Percentiles rank a stretch among this genome's conserved stretches.
These are phyloP conservation scores for Tonatia bakeri DNA, from an alignment of 2,113 vertebrate genomes.

Conservation along the genomic window DNA sequence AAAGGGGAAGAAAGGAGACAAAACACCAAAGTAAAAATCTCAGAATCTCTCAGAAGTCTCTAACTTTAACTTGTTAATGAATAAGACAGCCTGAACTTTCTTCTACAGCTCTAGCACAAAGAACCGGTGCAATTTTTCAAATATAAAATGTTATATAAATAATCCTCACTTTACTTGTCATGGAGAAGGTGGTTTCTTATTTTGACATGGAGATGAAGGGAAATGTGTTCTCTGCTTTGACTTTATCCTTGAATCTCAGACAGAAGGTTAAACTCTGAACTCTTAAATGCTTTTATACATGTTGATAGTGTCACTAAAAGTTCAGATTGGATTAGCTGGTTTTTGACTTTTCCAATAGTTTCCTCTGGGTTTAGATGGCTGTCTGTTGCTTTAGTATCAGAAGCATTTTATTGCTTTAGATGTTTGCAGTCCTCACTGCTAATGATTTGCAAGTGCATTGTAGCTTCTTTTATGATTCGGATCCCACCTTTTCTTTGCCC, in stretches of 20 bases:
- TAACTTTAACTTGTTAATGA: conserved; percentile 50
- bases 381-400: not conserved
- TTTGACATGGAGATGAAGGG: conserved; percentile 54
- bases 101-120: conserved; percentile 52
- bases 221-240: conserved; percentile 50
- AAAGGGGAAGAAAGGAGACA: conserved; percentile 48
- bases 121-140: not conserved
- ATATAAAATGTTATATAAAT: conserved; percentile 52
- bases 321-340: conserved; percentile 33
- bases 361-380: not conserved
- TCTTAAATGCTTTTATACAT: conserved; percentile 53
- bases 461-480: conserved; percentile 29
- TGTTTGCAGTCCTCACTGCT: not conserved
- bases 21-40: conserved; percentile 49
- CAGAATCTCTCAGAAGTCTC: conserved; percentile 50
- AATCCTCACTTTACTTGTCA: conserved; percentile 44
- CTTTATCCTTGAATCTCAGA: conserved; percentile 52
- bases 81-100: conserved; percentile 43
- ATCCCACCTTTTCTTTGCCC: not conserved
- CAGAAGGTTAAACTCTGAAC: conserved; percentile 48
- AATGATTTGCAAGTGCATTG: not conserved
- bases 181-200: conserved; percentile 41
- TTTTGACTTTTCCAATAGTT: conserved; percentile 46
- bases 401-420: conserved; percentile 12
- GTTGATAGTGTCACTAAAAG: conserved; percentile 42